Percentiles rank a stretch among this genome's conserved stretches.
Conservation (phyloP, 2,113 vertebrate genomes). For the Syngnathoides biaculeatus region DNA sequence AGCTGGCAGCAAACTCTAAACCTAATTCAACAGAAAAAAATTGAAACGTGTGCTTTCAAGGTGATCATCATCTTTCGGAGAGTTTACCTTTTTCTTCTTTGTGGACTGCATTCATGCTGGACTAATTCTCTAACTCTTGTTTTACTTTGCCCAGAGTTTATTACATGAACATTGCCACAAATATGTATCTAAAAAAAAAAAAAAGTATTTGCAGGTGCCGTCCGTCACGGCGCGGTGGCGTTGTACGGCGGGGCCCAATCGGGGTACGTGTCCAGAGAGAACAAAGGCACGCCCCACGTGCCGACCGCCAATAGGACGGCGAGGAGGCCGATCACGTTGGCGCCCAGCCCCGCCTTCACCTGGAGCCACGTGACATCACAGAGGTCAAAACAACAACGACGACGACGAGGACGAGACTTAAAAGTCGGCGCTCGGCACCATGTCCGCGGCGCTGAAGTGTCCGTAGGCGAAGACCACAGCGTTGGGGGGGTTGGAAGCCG, state of each 20-base stretch:
- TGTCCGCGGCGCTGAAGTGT: slow-evolving; percentile 81
- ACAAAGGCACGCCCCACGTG: slow-evolving; percentile 83
- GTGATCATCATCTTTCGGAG: too few species aligned
- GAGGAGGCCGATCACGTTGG: slow-evolving; percentile 83
- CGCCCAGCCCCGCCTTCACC: slow-evolving; percentile 90
- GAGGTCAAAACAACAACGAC: too few species aligned
- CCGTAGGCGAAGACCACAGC: slow-evolving; percentile 89
- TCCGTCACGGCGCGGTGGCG: slow-evolving; percentile 60
- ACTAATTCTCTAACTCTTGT: background rate
- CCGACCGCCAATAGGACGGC: slow-evolving; percentile 80
- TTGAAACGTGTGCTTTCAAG: too few species aligned
- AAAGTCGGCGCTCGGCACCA: slow-evolving; percentile 83
- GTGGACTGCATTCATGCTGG: background rate
- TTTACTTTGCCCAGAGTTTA: background rate
- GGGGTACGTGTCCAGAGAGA: slow-evolving; percentile 81
- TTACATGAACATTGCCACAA: background rate
- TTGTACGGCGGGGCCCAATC: slow-evolving; percentile 78
- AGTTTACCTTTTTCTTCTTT: too few species aligned
- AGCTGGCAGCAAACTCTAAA: too few species aligned
- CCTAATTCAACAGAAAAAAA: too few species aligned
- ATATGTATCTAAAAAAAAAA: background rate
- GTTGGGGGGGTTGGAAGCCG: slow-evolving; percentile 88
- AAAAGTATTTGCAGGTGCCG: background rate
- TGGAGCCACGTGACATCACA: slow-evolving; percentile 39
- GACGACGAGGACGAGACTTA: too few species aligned